Conservation (phyloP, 30 jellyfish, hydroid and myxozoan species). For the Hydractinia symbiolongicarpus region DNA sequence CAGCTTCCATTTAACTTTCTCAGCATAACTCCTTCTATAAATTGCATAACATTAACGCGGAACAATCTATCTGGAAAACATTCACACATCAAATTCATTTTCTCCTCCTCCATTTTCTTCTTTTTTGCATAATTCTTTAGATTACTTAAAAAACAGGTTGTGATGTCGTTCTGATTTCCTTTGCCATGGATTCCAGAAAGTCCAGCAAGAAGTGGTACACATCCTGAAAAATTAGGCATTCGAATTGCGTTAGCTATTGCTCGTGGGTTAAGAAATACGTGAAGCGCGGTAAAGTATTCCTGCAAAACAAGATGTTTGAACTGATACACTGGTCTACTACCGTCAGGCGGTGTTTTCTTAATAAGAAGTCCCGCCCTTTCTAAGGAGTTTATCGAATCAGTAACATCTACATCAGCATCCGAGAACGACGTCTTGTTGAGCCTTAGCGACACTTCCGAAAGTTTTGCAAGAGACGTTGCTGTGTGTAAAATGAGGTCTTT, state of each 20-base stretch:
- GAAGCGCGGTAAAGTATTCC: slow-evolving; percentile 1
- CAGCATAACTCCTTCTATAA: no score
- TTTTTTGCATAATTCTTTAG: no score
- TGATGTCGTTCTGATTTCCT: no score
- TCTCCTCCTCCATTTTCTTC: no score
- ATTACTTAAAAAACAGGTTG: no score
- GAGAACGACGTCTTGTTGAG: neutral
- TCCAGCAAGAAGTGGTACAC: slow-evolving; percentile 10
- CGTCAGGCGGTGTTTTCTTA: neutral
- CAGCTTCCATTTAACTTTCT: no score
- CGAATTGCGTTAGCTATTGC: neutral
- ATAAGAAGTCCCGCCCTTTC: neutral
- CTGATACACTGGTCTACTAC: slow-evolving; percentile 2
- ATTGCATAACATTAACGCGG: no score
- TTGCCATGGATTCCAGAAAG: neutral
- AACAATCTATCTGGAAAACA: no score
- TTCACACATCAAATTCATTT: no score
- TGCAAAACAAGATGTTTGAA: slow-evolving; percentile 7
- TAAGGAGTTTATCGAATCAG: neutral
- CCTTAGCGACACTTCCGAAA: neutral
- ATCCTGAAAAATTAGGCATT: slow-evolving; percentile 4
- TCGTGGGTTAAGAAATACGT: neutral
- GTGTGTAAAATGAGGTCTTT: slow-evolving; percentile 7
- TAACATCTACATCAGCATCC: neutral
- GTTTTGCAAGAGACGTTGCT: neutral